Base-by-base conservation (phyloP, 23 tunicate genomes). In the Corella eumyota region DNA sequence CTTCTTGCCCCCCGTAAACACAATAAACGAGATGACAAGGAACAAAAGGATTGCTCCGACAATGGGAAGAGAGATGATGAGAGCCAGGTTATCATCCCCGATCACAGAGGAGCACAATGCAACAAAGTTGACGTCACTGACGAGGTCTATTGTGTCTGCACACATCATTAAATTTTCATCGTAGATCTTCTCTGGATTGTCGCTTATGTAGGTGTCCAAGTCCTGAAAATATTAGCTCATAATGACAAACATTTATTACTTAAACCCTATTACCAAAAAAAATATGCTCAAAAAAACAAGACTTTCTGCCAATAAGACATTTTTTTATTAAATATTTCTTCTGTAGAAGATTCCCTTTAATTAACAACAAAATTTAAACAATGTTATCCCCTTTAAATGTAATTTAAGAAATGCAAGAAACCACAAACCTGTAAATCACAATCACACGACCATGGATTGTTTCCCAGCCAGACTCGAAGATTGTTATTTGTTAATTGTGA, bases 381-480 rank as follows among this genome's bases (percentile, higher is more conserved):
- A n/a, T n/a, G n/a, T n/a, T n/a, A n/a, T n/a, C n/a, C n/a, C n/a
- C n/a, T n/a, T n/a, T n/a, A n/a, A n/a, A n/a, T n/a, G n/a, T n/a
- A n/a, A n/a, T n/a, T n/a, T n/a, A n/a, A n/a, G 22, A 48, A 25
- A 48, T 20, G 4, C 54, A 35, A 55, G 28, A 35, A 34, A 13
- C 30, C 26, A 24, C 20, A 4, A 19, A 82, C 92, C 81, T 74
- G 33, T 9, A 82, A 32, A 13, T 36, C 26, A 37, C 92, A 82
- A 32, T 82, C 81, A 44, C 92, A 82, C 20, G 74, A 53, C 92
- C 92, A 82, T 5, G 81, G 92, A 44, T 82, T 82, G 29, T 36
- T 50, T 34, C 81, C 74, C 4, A 69, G 69, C 75, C 76, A 64
- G 40, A 74, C 45, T 28, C 60, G 60, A 31, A 82, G 34, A 15